These are phyloP conservation scores for Sacculina carcini DNA, from an alignment of 2,888 invertebrate species.

Conservation along the genomic window DNA sequence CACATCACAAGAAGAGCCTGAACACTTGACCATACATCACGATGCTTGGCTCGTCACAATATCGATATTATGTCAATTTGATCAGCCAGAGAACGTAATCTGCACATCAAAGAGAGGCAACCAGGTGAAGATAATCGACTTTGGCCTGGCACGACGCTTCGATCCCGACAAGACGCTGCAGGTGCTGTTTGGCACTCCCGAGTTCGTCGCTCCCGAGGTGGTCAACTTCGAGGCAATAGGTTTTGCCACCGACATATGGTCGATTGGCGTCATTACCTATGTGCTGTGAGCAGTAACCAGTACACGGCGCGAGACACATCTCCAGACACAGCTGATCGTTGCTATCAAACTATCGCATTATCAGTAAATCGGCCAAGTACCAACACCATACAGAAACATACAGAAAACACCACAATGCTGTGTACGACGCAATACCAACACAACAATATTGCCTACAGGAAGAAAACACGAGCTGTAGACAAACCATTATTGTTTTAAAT, in stretches of 20 bases:
- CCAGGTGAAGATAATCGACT: conserved; percentile 93
- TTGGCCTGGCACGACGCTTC: conserved; percentile 76
- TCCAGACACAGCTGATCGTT: no score
- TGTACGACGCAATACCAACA: no score
- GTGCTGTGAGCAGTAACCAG: conserved; percentile 64
- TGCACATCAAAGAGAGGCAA: conserved; percentile 90
- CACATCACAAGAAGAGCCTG: no score
- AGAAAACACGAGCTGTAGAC: no score
- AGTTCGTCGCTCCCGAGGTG: conserved; percentile 95
- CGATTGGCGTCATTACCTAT: conserved; percentile 90
- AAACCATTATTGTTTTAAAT: no score
- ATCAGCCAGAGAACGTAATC: conserved; percentile 88
- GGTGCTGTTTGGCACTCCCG: conserved; percentile 89
- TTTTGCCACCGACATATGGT: conserved; percentile 96
- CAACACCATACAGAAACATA: no score
- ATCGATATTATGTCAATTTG: no score
- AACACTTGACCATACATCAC: background rate
- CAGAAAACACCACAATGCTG: no score
- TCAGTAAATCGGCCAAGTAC: background rate
- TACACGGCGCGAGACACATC: no score
- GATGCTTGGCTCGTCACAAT: background rate
- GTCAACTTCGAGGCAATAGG: conserved; percentile 94
- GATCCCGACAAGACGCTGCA: conserved; percentile 75
- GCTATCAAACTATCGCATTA: no score
- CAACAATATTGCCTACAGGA: no score